These are phyloP conservation scores for Semnornis frantzii DNA, from an alignment of 2,113 vertebrate genomes.

Conservation along the genomic window DNA sequence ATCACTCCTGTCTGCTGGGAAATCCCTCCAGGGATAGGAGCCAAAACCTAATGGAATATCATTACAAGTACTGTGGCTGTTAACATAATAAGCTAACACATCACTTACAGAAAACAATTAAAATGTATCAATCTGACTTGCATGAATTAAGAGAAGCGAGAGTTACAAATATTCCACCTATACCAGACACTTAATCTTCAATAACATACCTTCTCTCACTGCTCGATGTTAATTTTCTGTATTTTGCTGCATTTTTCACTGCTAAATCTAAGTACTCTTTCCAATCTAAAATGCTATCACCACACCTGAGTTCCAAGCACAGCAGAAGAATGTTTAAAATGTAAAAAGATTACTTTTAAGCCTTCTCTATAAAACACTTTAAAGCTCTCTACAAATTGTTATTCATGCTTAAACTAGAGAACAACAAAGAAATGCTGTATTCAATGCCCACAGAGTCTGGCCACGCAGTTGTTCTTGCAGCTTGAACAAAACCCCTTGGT, in stretches of 20 bases:
- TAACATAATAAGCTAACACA: background rate
- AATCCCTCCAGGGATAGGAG: conserved; percentile 91
- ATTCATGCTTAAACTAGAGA: background rate
- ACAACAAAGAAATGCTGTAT: background rate
- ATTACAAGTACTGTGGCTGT: background rate
- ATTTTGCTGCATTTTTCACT: background rate
- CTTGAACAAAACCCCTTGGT: background rate
- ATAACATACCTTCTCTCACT: background rate
- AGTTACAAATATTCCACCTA: background rate
- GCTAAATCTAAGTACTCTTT: background rate
- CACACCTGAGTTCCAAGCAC: background rate
- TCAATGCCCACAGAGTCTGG: background rate
- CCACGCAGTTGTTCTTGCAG: background rate
- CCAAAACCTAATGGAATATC: conserved; percentile 83
- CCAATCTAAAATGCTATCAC: background rate
- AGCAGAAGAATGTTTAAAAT: background rate
- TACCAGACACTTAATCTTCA: background rate
- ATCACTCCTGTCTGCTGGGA: conserved; percentile 96
- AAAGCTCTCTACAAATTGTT: background rate
- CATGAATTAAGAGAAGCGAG: background rate
- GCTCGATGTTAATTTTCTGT: background rate
- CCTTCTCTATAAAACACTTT: background rate
- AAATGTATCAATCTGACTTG: background rate
- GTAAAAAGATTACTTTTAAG: background rate
- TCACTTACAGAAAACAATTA: background rate